phyloP scores from a whole-genome alignment of 2,888 invertebrate genomes.

The Neoitamus cyanurus region DNA sequence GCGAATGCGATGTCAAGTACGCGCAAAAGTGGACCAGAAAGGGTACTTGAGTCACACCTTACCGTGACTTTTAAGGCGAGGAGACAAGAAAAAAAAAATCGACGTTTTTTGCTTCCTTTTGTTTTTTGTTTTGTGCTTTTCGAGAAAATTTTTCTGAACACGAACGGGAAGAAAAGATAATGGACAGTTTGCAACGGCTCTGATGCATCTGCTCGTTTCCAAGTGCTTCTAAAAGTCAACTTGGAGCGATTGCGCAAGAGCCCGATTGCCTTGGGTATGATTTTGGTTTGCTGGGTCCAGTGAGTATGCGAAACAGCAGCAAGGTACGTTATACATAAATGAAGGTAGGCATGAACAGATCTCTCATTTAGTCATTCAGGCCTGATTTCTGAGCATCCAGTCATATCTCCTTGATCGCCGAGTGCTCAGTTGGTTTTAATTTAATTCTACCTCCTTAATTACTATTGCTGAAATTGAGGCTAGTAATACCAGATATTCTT shows the following conservation, averaged over 20 bases:
- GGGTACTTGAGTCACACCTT: conserved; percentile 40
- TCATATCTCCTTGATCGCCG: neutral
- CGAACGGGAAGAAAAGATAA: conserved; percentile 28
- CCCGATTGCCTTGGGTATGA: conserved; percentile 39
- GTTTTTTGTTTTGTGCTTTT: neutral
- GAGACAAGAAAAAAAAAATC: neutral
- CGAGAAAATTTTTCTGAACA: conserved; percentile 32
- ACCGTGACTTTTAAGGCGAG: conserved; percentile 8
- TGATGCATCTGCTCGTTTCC: conserved; percentile 43
- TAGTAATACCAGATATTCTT: neutral
- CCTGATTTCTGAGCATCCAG: neutral
- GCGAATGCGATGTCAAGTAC: conserved; percentile 23
- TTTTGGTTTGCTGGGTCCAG: neutral
- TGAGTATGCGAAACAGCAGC: neutral
- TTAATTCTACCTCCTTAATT: neutral
- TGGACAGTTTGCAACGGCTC: conserved; percentile 19
- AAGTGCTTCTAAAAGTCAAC: conserved; percentile 31
- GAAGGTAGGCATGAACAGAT: neutral
- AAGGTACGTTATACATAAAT: too few species aligned
- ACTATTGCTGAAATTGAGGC: neutral
- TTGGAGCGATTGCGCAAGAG: conserved; percentile 39
- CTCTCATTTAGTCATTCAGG: neutral
- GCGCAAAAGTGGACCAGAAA: conserved; percentile 28
- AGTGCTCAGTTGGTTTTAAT: neutral
- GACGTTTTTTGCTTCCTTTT: neutral